A percentile compares a stretch with the other conserved stretches of the same genome.
Evolutionary conservation across 2,888 invertebrate species (phyloP).

Genomic region (Xestia xanthographa): DNA sequence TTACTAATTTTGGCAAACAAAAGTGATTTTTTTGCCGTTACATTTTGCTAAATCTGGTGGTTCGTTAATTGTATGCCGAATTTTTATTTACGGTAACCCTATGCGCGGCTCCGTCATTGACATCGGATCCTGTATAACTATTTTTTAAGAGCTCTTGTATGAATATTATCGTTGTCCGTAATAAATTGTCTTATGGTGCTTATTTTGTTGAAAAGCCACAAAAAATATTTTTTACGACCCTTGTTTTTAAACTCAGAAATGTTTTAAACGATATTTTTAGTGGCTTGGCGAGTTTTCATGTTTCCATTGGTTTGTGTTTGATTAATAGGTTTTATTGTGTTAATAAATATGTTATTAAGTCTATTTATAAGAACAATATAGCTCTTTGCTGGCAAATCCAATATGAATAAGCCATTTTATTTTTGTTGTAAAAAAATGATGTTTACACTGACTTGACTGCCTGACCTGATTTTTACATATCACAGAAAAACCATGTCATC

Average conservation of each 20-base stretch:
- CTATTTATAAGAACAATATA: neutral
- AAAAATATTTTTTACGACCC: constrained; percentile 28
- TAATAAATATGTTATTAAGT: constrained; percentile 31
- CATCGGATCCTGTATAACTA: neutral
- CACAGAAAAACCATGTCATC: constrained; percentile 52
- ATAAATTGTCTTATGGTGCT: constrained; percentile 58
- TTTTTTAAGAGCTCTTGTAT: neutral
- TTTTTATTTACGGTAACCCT: too few relatives aligned
- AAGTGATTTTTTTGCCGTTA: too few relatives aligned
- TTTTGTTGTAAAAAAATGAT: constrained; percentile 8
- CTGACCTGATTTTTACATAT: constrained; percentile 65
- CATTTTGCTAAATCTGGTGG: too few relatives aligned
- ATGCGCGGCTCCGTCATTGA: too few relatives aligned
- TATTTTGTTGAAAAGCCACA: constrained; percentile 52
- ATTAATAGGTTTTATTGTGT: constrained; percentile 28
- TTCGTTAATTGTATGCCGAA: too few relatives aligned
- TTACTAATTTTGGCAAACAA: too few relatives aligned
- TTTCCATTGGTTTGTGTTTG: constrained; percentile 33
- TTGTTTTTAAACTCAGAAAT: neutral
- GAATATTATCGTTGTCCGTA: constrained; percentile 29
- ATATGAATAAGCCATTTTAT: neutral
- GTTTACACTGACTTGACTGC: constrained; percentile 26
- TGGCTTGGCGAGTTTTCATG: constrained; percentile 34
- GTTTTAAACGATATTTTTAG: constrained; percentile 22
- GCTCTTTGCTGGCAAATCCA: constrained; percentile 8